Evolutionary conservation across 1,140 invertebrate species (phyloP).

Genomic region (Thrips palmi): DNA sequence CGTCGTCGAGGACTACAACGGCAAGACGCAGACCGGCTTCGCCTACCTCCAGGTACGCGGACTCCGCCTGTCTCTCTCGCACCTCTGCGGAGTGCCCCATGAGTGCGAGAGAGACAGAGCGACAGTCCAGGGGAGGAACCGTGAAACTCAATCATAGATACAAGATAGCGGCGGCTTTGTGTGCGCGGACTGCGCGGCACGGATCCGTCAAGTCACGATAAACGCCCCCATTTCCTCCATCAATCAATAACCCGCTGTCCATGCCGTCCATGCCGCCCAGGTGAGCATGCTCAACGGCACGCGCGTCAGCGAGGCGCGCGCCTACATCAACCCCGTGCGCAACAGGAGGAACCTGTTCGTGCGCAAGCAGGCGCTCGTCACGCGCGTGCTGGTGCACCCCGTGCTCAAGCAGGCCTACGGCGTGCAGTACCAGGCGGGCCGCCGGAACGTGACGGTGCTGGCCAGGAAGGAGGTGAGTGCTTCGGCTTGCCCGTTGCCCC

Average conservation of each 20-base stretch:
- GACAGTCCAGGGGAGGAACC: no score
- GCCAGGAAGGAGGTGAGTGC: slow-evolving; percentile 53
- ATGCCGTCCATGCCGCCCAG: slow-evolving; percentile 45
- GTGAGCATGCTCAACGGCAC: slow-evolving; percentile 46
- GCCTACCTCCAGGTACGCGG: slow-evolving; percentile 42
- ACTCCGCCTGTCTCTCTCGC: no score
- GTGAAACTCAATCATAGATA: no score
- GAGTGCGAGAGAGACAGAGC: no score
- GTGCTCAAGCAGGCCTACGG: slow-evolving; percentile 39
- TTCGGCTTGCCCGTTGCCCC: no score
- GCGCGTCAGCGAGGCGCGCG: slow-evolving; percentile 51
- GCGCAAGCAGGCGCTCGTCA: slow-evolving; percentile 40
- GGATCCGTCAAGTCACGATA: no score
- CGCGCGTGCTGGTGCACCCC: slow-evolving; percentile 52
- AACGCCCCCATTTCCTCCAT: no score
- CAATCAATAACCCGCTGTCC: no score
- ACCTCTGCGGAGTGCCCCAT: no score
- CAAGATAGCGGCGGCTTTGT: no score
- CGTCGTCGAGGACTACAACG: slow-evolving; percentile 32
- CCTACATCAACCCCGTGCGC: slow-evolving; percentile 47
- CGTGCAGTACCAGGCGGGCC: slow-evolving; percentile 35
- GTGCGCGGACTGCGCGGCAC: no score
- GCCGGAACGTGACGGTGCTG: slow-evolving; percentile 31
- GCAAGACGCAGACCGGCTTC: slow-evolving; percentile 40
- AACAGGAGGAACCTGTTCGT: slow-evolving; percentile 43